Evolutionary conservation across 1,140 invertebrate species (phyloP), one percentile per base, ranked within the genome.

Genomic region (Odontomachus brunneus): DNA sequence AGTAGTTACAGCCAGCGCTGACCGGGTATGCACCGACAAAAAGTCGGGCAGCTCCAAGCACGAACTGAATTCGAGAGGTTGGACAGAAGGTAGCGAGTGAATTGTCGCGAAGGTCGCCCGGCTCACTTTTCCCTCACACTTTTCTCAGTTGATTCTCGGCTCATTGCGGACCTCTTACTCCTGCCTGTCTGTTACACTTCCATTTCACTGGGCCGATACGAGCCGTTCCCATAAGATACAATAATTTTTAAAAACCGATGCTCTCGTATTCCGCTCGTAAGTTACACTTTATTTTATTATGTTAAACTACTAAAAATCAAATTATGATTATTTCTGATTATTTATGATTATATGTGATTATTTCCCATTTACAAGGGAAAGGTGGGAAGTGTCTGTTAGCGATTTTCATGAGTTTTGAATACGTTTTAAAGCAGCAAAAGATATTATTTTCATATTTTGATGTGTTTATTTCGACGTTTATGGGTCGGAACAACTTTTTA

Each of bases 31-130:
- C 17, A 44, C 14, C 59, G 17, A 83, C 59, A 57, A 73, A 85
- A 85, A 87, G 65, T 24, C 55, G 66, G 22, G 12, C 44, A 38
- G 51, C 48, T 49, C 17, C 17, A 51, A 22, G 22, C n/a, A 71
- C 29, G 51, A 51, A 19, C 29, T 84, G 73, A 89, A 89, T 89
- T 84, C 83, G 82, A 89, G 53, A 71, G 75, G 84, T 83, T 51
- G 66, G 62, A 81, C 82, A 78, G 72, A 76, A 78, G 84, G 88
- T 83, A 89, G 81, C 76, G 84, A 33, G 82, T 62, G 84, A 87
- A 86, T 82, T 91, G 87, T 89, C 87, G 87, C 89, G 91, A 92
- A 92, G 91, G 91, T 88, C 91, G 91, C 69, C 90, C 87, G 84
- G 91, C 86, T 91, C 82, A 91, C 90, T 92, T 92, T 92, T 92